phyloP scores from a whole-genome alignment of 2,888 invertebrate species.

The Erpobdella octoculata region DNA sequence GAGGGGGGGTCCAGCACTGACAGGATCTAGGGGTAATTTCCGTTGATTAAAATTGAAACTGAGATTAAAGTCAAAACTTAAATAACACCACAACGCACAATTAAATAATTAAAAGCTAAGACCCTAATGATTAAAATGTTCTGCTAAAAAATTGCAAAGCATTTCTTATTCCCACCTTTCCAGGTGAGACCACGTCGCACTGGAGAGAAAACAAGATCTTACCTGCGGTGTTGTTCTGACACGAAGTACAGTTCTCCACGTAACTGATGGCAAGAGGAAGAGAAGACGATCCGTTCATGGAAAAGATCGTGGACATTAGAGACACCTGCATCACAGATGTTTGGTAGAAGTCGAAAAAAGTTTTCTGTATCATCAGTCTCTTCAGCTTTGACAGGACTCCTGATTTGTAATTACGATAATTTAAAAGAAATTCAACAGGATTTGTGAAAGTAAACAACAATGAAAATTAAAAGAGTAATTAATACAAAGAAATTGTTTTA shows the following conservation, averaged over 20 bases:
- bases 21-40: no score
- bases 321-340: constrained; percentile 26
- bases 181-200: no score
- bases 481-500: not conserved
- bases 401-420: constrained; percentile 22
- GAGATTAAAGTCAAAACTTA: not conserved
- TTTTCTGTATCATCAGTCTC: constrained; percentile 31
- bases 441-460: not conserved
- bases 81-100: not conserved
- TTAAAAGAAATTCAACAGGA: not conserved
- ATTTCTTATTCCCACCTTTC: no score
- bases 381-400: constrained; percentile 36
- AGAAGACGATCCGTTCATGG: not conserved
- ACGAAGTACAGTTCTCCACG: constrained; percentile 39
- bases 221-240: constrained; percentile 34
- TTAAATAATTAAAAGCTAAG: not conserved
- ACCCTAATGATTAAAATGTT: no score
- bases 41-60: not conserved
- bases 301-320: constrained; percentile 30
- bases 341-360: constrained; percentile 29
- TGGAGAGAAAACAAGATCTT: not conserved
- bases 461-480: not conserved
- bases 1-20: no score
- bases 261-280: constrained; percentile 19
- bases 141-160: no score